Conservation (phyloP, 2,113 vertebrate genomes). For the Microcebus griseorufus region DNA sequence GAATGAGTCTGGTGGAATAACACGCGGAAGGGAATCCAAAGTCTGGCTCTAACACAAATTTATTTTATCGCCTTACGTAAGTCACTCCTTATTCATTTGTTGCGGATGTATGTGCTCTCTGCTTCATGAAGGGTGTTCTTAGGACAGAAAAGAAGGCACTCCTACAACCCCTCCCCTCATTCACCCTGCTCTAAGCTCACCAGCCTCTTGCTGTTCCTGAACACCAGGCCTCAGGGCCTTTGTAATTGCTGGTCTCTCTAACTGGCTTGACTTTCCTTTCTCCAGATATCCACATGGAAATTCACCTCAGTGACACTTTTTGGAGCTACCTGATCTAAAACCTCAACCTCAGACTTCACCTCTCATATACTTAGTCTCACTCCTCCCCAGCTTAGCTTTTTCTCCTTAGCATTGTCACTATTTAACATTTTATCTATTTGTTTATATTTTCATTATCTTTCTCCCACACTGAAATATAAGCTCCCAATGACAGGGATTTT, state of each 20-base stretch:
- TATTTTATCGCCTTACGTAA: not conserved
- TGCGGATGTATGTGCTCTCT: not conserved
- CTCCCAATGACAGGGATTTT: not conserved
- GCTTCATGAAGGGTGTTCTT: not conserved
- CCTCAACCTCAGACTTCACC: not conserved
- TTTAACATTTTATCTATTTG: not conserved
- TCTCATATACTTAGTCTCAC: not conserved
- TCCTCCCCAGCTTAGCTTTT: not conserved
- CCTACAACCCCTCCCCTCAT: not conserved
- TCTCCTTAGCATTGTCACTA: not conserved
- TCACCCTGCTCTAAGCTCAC: not conserved
- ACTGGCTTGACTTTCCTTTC: not conserved
- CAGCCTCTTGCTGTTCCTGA: not conserved
- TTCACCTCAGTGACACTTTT: not conserved
- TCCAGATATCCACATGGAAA: not conserved
- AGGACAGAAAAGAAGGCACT: not conserved
- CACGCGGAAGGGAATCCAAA: fast-evolving
- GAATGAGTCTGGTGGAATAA: not conserved
- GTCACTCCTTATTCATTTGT: not conserved
- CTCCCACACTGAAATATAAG: not conserved
- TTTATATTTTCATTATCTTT: not conserved
- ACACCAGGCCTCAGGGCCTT: not conserved
- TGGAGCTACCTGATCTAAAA: not conserved
- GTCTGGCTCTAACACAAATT: not conserved
- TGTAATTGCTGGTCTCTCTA: not conserved